Base-by-base conservation (phyloP, 2,797 vertebrate species). In the Remorina albescens region DNA sequence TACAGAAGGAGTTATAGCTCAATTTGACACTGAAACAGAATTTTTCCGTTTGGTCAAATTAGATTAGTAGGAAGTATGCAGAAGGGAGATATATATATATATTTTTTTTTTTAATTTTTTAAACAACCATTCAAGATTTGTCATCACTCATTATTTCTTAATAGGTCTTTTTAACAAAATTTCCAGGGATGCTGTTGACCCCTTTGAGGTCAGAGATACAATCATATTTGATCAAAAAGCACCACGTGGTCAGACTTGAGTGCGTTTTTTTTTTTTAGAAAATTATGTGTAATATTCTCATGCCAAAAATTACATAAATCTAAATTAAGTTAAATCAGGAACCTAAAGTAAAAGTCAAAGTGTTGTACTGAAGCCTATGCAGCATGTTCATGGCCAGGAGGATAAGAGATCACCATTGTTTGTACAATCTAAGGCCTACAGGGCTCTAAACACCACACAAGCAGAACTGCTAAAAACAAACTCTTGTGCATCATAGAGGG, bases 381-480 rank as follows among this genome's bases (percentile, higher is more conserved):
- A 87, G 83, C 70, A 82, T 76, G 70, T 85, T 63, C 37, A 53
- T 76, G 67, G 68, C 67, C 75, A 64, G 53, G 25, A 60, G 58
- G 37, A 54, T n/a, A 67, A 62, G 67, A 74, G 36, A 46, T 80
- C 74, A 82, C 47, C 49, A 25, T 66, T 59, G 62, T 67, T 55
- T 68, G 54, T 30, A 81, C 69, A 82, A 51, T 80, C 83, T 75
- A 82, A 89, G 78, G 81, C 86, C 67, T 70, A 77, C 73, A 15
- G 57, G 66, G 77, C 78, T 57, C 76, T 44, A 76, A 72, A 79
- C 81, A 74, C 57, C 71, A 89, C 72, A 77, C 67, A 80, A 59
- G 78, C 68, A 55, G 26, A 67, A 78, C 61, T 55, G 69, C 39
- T 42, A 56, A 71, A 57, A 69, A 73, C 25, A 55, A 59, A 15